Evolutionary conservation across 2,888 invertebrate genomes (phyloP), one percentile per base, ranked within the genome.

Genomic region (Philopedon plagiatum): DNA sequence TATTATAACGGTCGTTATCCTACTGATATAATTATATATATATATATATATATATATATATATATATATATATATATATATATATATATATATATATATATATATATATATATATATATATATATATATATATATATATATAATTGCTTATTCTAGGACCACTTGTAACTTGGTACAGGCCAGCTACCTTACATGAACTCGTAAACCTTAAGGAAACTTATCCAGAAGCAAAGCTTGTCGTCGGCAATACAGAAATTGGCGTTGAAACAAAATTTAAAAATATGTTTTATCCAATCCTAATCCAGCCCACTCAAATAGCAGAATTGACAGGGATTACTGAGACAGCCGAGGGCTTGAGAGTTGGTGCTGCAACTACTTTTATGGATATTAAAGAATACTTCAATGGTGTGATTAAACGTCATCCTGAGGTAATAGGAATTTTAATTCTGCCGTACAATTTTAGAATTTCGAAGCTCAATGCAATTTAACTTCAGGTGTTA

Each of bases 251-350:
- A 0, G 97, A 97, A 44, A 32, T 74, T 11, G 71, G 71, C 0
- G 92, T 98, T 13, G 98, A 98, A 87, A 89, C 93, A 7, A 97
- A 97, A 85, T 94, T 96, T 81, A 96, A 95, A 83, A 91, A 93
- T 76, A 90, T 90, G 80, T 81, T 89, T 0, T 96, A 96, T 84
- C 94, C 95, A 0, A 87, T 94, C 7, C 86, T 96, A 63, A 90
- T 98, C 51, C 92, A 92, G 79, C 93, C 96, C 0, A 87, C 86
- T 11, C 87, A 87, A 79, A 87, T 98, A 29, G 80, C 86, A 1
- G 95, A 96, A 85, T 85, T 98, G 84, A 88, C 87, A 56, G 84
- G 86, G 65, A 88, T 93, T 64, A 81, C 84, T 7, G 85, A 89
- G 23, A 86, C 85, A 0, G 84, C 88, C 0, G 80, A 86, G 37